Percentiles rank a stretch among this genome's conserved stretches.
Conservation (phyloP, 2,797 vertebrate genomes). For the Ctenopoma multispine region DNA sequence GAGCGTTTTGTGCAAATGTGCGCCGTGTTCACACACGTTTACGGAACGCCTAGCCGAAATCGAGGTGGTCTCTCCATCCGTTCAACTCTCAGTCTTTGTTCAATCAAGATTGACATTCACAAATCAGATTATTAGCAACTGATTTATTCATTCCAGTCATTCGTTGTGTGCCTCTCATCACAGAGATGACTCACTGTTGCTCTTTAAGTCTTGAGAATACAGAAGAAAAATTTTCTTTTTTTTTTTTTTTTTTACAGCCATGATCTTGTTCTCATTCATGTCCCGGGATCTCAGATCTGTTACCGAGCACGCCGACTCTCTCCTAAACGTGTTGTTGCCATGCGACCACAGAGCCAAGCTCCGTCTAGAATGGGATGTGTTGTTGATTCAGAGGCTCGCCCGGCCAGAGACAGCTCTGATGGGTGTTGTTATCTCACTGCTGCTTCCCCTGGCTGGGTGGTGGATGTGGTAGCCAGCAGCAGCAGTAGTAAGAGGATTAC, state of each 20-base stretch:
- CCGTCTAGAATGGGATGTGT: conserved; percentile 77
- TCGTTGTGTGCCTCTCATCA: conserved; percentile 34
- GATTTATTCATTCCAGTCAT: conserved; percentile 43
- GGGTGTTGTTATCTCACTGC: conserved; percentile 71
- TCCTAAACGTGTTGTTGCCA: conserved; percentile 79
- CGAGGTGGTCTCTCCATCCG: background rate
- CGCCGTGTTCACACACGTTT: background rate
- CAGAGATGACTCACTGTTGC: conserved; percentile 55
- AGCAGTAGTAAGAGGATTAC: conserved; percentile 25
- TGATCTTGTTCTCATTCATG: conserved; percentile 59
- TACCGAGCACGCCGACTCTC: conserved; percentile 52
- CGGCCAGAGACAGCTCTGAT: conserved; percentile 73
- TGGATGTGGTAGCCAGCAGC: conserved; percentile 18
- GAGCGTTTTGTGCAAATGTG: background rate
- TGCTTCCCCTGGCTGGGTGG: conserved; percentile 30
- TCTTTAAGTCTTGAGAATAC: conserved; percentile 26
- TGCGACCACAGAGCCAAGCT: conserved; percentile 74
- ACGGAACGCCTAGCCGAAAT: background rate
- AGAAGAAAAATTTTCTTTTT: conserved; percentile 17
- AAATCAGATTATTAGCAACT: conserved; percentile 16
- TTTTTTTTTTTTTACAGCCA: conserved; percentile 40
- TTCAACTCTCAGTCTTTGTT: background rate
- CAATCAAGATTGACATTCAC: conserved; percentile 26
- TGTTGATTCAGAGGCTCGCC: conserved; percentile 76
- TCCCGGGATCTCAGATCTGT: conserved; percentile 43